Percentiles rank a stretch among this genome's conserved stretches.
phyloP scores from a whole-genome alignment of 2,888 invertebrate genomes.

The Synergus umbraculus region DNA sequence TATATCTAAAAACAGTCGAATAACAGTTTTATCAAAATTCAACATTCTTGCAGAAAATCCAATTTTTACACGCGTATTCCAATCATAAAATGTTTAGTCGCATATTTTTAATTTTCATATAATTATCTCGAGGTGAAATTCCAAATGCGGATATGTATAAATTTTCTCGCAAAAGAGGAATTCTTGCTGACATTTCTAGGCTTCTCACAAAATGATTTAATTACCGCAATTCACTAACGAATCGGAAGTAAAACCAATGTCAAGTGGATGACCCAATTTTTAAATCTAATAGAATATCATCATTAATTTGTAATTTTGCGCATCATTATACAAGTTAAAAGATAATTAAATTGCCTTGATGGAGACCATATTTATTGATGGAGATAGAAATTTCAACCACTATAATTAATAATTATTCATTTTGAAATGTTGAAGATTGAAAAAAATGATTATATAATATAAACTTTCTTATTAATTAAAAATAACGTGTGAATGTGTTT shows the following conservation, averaged over 20 bases:
- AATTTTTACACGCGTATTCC: background rate
- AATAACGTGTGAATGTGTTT: background rate
- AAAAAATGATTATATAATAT: no score
- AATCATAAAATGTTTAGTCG: no score
- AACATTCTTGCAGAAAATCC: background rate
- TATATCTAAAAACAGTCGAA: background rate
- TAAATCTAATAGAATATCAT: slow-evolving; percentile 11
- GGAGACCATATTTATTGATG: background rate
- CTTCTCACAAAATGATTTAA: slow-evolving; percentile 39
- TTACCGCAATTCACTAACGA: slow-evolving; percentile 23
- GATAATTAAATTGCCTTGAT: background rate
- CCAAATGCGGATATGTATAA: background rate
- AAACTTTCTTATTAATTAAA: no score
- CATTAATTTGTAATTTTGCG: background rate
- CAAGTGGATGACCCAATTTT: slow-evolving; percentile 18
- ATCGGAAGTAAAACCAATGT: slow-evolving; percentile 35
- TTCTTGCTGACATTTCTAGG: slow-evolving; percentile 34
- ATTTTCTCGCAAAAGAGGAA: slow-evolving; percentile 30
- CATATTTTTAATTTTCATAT: background rate
- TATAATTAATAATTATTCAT: background rate
- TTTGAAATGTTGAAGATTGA: no score
- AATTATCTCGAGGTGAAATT: slow-evolving; percentile 21
- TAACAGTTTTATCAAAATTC: background rate
- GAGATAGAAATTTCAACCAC: background rate
- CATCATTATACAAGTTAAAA: background rate